Percentiles rank a stretch among this genome's conserved stretches.
These are phyloP conservation scores for Sesamia inferens DNA, from an alignment of 2,888 invertebrate genomes.

Conservation along the genomic window DNA sequence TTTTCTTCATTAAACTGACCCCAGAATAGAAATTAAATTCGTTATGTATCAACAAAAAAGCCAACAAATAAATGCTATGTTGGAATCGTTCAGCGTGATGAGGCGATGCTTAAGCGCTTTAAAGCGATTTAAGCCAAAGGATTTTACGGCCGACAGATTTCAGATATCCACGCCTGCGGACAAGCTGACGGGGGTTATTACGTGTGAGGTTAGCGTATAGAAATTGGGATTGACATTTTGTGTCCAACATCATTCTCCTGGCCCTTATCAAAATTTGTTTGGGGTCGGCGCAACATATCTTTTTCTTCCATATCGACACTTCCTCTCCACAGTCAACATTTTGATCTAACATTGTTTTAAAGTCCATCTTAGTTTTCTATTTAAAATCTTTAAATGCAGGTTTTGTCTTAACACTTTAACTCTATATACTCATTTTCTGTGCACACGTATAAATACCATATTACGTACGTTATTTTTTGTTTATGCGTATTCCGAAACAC, in stretches of 20 bases:
- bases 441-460: too few species aligned
- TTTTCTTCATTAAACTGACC: constrained; percentile 24
- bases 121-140: constrained; percentile 89
- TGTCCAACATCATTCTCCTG: background rate
- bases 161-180: constrained; percentile 85
- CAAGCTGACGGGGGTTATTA: constrained; percentile 74
- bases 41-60: constrained; percentile 70
- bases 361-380: too few species aligned
- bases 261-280: too few species aligned
- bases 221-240: constrained; percentile 47
- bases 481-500: too few species aligned
- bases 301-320: too few species aligned
- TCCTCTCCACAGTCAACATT: too few species aligned
- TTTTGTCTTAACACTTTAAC: too few species aligned
- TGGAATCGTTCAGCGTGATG: constrained; percentile 76
- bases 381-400: too few species aligned
- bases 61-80: constrained; percentile 76
- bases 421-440: too few species aligned
- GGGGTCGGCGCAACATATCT: too few species aligned
- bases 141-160: constrained; percentile 88
- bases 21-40: constrained; percentile 72
- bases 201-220: constrained; percentile 64
- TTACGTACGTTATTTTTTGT: too few species aligned
- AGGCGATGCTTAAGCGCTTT: constrained; percentile 84
- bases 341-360: too few species aligned